These are phyloP conservation scores for Meriones unguiculatus DNA, from an alignment of 2,113 vertebrate species.

Conservation along the genomic window DNA sequence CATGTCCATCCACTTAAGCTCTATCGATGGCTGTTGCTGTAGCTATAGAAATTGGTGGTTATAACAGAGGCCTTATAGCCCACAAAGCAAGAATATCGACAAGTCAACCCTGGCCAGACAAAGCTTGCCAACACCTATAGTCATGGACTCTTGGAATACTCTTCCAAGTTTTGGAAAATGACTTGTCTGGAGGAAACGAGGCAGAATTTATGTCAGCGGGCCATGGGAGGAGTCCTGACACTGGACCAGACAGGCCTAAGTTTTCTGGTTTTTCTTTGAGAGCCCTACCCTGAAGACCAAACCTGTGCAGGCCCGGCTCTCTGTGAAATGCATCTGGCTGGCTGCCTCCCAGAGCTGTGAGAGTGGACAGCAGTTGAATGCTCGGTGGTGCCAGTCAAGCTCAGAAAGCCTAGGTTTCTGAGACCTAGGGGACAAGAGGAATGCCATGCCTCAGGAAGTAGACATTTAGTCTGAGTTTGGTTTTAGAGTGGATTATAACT, in stretches of 20 bases:
- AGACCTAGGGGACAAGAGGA: not conserved
- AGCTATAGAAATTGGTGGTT: slow-evolving; percentile 21
- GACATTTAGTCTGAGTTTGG: slow-evolving; percentile 62
- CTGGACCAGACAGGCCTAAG: not conserved
- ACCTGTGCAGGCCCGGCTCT: not conserved
- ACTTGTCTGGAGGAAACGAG: not conserved
- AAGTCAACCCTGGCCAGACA: not conserved
- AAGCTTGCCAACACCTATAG: not conserved
- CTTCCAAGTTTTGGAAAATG: slow-evolving; percentile 33
- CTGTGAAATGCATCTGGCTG: not conserved
- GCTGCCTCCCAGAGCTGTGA: not conserved
- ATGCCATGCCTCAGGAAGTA: slow-evolving; percentile 8
- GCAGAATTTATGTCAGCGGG: slow-evolving; percentile 21
- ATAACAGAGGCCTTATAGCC: not conserved
- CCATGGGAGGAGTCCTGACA: slow-evolving; percentile 14
- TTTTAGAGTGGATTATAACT: slow-evolving; percentile 63
- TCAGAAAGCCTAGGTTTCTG: not conserved
- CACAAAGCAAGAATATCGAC: slow-evolving; percentile 38
- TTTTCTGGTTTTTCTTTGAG: slow-evolving; percentile 4
- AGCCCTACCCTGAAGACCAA: not conserved
- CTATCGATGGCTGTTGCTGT: not conserved
- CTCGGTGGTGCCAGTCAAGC: not conserved
- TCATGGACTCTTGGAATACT: not conserved
- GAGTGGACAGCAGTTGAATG: not conserved
- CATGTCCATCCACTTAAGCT: not conserved